Evolutionary conservation across 2,888 invertebrate genomes (phyloP).

Genomic region (Erebia epiphron): DNA sequence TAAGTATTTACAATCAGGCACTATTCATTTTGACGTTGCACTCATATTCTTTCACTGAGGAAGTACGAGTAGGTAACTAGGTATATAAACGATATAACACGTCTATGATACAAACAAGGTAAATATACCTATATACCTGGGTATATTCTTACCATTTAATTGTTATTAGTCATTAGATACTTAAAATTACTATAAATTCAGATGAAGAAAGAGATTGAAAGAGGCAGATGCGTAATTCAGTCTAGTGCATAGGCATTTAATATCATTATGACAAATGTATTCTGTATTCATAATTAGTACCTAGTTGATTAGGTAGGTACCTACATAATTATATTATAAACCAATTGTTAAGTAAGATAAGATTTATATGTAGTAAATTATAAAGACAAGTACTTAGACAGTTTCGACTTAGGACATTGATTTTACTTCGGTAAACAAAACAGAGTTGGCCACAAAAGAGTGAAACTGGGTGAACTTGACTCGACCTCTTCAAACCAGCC

Average conservation of each 20-base stretch:
- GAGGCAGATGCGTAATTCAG: too few species aligned
- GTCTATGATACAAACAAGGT: background rate
- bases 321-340: too few species aligned
- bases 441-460: conserved; percentile 40
- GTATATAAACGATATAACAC: background rate
- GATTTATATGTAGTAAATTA: too few species aligned
- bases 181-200: background rate
- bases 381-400: too few species aligned
- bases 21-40: background rate
- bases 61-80: background rate
- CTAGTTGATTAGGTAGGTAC: too few species aligned
- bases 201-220: background rate
- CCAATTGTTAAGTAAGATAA: too few species aligned
- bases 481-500: conserved; percentile 46
- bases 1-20: conserved; percentile 63
- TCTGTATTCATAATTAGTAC: background rate
- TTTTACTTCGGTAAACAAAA: conserved; percentile 51
- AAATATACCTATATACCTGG: background rate
- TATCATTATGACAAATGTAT: background rate
- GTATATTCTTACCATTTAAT: background rate
- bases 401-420: conserved; percentile 36
- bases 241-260: background rate
- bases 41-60: background rate
- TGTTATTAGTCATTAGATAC: background rate
- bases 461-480: conserved; percentile 56